These are phyloP conservation scores for Archaeoteleia sp. DNA, from an alignment of 2,888 invertebrate genomes.

Conservation along the genomic window DNA sequence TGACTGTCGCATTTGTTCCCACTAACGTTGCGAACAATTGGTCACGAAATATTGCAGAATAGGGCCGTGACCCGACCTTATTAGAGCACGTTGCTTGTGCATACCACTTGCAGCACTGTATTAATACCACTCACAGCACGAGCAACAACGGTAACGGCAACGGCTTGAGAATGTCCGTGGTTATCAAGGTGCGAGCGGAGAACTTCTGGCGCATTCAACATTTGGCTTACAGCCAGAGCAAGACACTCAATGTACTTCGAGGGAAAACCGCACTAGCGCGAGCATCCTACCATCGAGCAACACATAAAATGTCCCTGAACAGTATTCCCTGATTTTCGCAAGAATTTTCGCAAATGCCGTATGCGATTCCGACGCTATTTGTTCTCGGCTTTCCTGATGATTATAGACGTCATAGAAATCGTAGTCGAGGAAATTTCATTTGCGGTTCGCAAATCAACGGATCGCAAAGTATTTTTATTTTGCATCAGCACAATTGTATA, in stretches of 20 bases:
- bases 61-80: slow-evolving; percentile 63
- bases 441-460: too few relatives aligned
- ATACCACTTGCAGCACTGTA: slow-evolving; percentile 35
- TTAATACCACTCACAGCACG: slow-evolving; percentile 30
- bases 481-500: too few relatives aligned
- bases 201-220: slow-evolving; percentile 62
- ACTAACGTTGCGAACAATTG: slow-evolving; percentile 61
- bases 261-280: slow-evolving; percentile 65
- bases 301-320: slow-evolving; percentile 16
- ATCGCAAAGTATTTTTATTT: not conserved
- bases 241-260: slow-evolving; percentile 73
- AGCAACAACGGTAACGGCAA: slow-evolving; percentile 37
- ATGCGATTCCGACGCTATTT: not conserved
- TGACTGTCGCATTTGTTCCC: slow-evolving; percentile 63
- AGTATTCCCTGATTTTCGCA: slow-evolving; percentile 16
- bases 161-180: slow-evolving; percentile 45
- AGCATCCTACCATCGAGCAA: slow-evolving; percentile 50
- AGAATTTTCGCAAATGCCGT: not conserved
- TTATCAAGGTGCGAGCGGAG: slow-evolving; percentile 48
- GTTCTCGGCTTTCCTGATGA: not conserved
- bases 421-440: too few relatives aligned
- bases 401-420: too few relatives aligned
- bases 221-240: slow-evolving; percentile 71
- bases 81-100: slow-evolving; percentile 55
- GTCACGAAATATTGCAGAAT: slow-evolving; percentile 63